These are phyloP conservation scores for Liparis tanakae DNA, from an alignment of 2,797 vertebrate genomes.

Conservation along the genomic window DNA sequence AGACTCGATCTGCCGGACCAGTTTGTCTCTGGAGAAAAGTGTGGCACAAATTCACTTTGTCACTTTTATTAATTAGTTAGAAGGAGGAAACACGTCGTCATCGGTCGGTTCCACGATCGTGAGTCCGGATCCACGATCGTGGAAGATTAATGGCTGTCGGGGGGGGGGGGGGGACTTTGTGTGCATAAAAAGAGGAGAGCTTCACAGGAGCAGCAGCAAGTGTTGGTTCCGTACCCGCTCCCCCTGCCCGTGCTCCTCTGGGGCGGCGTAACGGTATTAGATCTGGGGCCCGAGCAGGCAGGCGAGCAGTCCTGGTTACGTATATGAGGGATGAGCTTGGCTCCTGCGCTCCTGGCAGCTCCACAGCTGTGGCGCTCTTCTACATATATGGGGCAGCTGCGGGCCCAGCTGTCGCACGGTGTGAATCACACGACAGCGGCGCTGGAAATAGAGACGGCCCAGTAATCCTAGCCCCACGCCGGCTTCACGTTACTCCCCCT, in stretches of 20 bases:
- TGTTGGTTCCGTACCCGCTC: slow-evolving; percentile 50
- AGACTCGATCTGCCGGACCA: slow-evolving; percentile 48
- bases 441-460: slow-evolving; percentile 93
- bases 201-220: slow-evolving; percentile 60
- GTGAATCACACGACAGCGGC: slow-evolving; percentile 90
- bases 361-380: slow-evolving; percentile 92
- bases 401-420: slow-evolving; percentile 92
- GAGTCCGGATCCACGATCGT: slow-evolving; percentile 29
- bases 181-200: slow-evolving; percentile 32
- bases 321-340: slow-evolving; percentile 85
- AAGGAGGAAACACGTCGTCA: slow-evolving; percentile 45
- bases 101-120: too few species aligned
- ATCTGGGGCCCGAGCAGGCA: slow-evolving; percentile 65
- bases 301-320: slow-evolving; percentile 76
- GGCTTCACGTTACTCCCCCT: slow-evolving; percentile 87
- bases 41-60: slow-evolving; percentile 64
- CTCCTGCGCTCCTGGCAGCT: slow-evolving; percentile 89
- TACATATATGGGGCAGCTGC: slow-evolving; percentile 94
- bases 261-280: slow-evolving; percentile 77
- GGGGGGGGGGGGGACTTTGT: slow-evolving; percentile 32
- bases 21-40: slow-evolving; percentile 56
- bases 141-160: slow-evolving; percentile 59
- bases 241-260: slow-evolving; percentile 58
- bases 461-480: slow-evolving; percentile 91
- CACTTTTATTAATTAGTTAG: slow-evolving; percentile 60